Conservation (phyloP, 1,140 invertebrate genomes). For the Bombus turneri region DNA sequence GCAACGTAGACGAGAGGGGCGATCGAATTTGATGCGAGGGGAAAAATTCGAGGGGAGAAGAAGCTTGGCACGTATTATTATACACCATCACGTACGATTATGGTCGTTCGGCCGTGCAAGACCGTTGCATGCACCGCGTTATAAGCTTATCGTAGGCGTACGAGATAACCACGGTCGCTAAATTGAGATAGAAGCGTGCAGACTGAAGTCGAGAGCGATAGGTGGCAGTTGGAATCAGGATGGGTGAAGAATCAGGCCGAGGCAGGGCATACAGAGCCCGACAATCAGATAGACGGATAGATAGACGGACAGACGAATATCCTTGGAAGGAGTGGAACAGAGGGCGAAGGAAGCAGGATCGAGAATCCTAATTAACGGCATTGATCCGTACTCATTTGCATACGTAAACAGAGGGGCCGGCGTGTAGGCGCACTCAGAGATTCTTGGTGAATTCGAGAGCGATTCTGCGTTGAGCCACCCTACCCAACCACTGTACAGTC, state of each 20-base stretch:
- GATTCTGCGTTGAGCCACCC: slow-evolving; percentile 44
- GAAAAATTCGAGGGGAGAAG: slow-evolving; percentile 40
- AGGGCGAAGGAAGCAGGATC: slow-evolving; percentile 45
- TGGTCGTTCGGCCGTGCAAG: slow-evolving; percentile 61
- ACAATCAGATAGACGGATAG: slow-evolving; percentile 13
- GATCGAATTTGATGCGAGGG: neutral
- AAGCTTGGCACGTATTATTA: slow-evolving; percentile 71
- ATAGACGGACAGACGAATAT: slow-evolving; percentile 23
- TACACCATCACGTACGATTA: slow-evolving; percentile 72
- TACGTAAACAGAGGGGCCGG: slow-evolving; percentile 74
- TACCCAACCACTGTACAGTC: slow-evolving; percentile 1
- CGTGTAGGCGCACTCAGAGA: slow-evolving; percentile 66
- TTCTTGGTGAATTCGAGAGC: slow-evolving; percentile 70
- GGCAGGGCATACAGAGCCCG: neutral
- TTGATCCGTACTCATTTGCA: slow-evolving; percentile 76
- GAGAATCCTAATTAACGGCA: slow-evolving; percentile 78
- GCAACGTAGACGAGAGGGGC: neutral
- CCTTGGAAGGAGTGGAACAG: slow-evolving; percentile 51
- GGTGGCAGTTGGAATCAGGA: slow-evolving; percentile 27
- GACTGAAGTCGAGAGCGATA: slow-evolving; percentile 44
- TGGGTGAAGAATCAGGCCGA: slow-evolving; percentile 21
- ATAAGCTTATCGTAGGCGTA: slow-evolving; percentile 70
- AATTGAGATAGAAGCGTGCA: slow-evolving; percentile 69
- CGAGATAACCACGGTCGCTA: slow-evolving; percentile 64
- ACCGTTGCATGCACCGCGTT: slow-evolving; percentile 62